Base-by-base conservation (phyloP, 1,140 invertebrate species). In the Cherax destructor region DNA sequence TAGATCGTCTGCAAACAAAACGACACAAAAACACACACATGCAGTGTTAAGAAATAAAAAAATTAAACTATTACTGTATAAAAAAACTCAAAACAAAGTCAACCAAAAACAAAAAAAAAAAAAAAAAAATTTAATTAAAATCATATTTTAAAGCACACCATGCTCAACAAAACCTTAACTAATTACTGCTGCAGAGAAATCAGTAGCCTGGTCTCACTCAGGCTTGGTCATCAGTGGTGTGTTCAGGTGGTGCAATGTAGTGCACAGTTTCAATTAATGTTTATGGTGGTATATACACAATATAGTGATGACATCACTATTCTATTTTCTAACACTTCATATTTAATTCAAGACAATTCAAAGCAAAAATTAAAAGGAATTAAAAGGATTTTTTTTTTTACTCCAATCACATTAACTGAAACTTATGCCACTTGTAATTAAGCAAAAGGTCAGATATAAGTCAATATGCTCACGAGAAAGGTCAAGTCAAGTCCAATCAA, bases 1-100 rank as follows among this genome's bases (percentile, higher is more conserved):
- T 94, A 99, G 96, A 95, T 99, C 98, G 96, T 99, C 99, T 99
- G 97, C 94, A 97, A 97, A 84, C 79, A 93, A 89, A 78, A 77
- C 49, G 86, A 52, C 83, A 90, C 90, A 85, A 69, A 93, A 88
- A 92, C 91, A 92, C 84, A 88, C 61, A 72, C 92, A 93, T 93
- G 89, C 93, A 93, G 88, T 80, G 91, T 92, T 85, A 88, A 69
- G 74, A 56, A 91, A 72, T 79, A 77, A 76, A 87, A 79, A 86
- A 24, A 61, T 91, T 5, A 65, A 74, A 74, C n/a, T 6, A 30
- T n/a, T 74, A 74, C 13, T 18, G 61, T 65, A 69, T 76, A 72
- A 65, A 80, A 61, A 65, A 21, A 78, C 49, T 10, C 78, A 72
- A 91, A 47, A 88, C 56, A 85, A 86, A 90, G 9, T 24, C 84